Evolutionary conservation across 2,888 invertebrate genomes (phyloP).

Genomic region (Meganola albula): DNA sequence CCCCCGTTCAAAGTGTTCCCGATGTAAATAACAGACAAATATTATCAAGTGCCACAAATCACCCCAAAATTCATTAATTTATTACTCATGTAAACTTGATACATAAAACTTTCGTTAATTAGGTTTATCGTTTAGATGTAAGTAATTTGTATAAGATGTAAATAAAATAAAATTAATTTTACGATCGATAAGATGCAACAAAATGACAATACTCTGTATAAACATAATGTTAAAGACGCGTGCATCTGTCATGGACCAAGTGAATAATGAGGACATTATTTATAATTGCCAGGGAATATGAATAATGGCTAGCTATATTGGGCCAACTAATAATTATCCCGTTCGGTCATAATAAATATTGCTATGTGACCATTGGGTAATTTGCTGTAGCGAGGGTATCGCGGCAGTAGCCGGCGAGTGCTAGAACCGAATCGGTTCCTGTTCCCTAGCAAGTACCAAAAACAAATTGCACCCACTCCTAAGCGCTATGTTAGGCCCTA

Average conservation of each 20-base stretch:
- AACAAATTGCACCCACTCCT: too few relatives aligned
- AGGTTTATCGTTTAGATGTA: conserved; percentile 62
- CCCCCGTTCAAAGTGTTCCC: conserved; percentile 26
- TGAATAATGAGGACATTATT: conserved; percentile 7
- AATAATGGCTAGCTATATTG: too few relatives aligned
- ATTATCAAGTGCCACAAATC: conserved; percentile 57
- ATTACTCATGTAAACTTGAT: conserved; percentile 66
- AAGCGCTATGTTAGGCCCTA: too few relatives aligned
- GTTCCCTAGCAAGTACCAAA: too few relatives aligned
- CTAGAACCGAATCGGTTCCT: too few relatives aligned
- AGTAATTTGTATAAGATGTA: conserved; percentile 65
- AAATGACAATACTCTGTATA: conserved; percentile 34
- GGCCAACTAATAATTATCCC: too few relatives aligned
- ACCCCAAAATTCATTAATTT: conserved; percentile 72
- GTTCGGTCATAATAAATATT: too few relatives aligned
- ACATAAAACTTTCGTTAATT: conserved; percentile 65
- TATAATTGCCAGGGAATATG: conserved; percentile 20
- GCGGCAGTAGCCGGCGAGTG: too few relatives aligned
- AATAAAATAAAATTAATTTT: too few relatives aligned
- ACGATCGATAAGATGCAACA: conserved; percentile 33
- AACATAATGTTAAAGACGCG: conserved; percentile 16
- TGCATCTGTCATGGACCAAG: conserved; percentile 5
- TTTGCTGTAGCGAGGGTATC: too few relatives aligned
- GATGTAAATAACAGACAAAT: conserved; percentile 53
- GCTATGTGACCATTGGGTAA: too few relatives aligned